Evolutionary conservation across 2,113 vertebrate species (phyloP).

Genomic region (Acanthochromis polyacanthus): DNA sequence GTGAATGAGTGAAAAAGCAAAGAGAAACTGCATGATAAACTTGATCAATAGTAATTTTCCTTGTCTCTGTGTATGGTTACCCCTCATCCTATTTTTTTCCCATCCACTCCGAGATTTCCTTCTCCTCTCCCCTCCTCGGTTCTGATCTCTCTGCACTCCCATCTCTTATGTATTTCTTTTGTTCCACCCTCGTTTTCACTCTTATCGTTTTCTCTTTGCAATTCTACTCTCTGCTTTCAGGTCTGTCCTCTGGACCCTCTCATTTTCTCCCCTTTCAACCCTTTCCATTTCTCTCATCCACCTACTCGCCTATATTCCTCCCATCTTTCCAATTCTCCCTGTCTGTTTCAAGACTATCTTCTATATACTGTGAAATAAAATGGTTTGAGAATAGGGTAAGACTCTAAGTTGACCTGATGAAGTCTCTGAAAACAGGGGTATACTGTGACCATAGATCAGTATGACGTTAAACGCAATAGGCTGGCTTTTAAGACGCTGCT

Average conservation of each 20-base stretch:
- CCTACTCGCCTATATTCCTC: constrained; percentile 22
- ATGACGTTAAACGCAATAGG: constrained; percentile 14
- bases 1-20: constrained; percentile 47
- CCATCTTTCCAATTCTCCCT: constrained; percentile 22
- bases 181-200: constrained; percentile 40
- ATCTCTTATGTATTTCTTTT: constrained; percentile 32
- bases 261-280: constrained; percentile 47
- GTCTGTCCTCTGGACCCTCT: constrained; percentile 39
- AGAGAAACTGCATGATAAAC: constrained; percentile 54
- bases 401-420: constrained; percentile 31
- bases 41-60: constrained; percentile 78
- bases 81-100: constrained; percentile 26
- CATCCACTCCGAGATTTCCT: constrained; percentile 46
- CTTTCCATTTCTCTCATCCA: constrained; percentile 47
- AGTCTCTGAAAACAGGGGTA: constrained; percentile 15
- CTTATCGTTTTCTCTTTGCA: constrained; percentile 19
- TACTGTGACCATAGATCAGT: constrained; percentile 25
- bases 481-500: constrained; percentile 10
- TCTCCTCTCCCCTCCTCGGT: constrained; percentile 2
- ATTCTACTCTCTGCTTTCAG: constrained; percentile 31
- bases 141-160: constrained; percentile 41
- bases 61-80: constrained; percentile 54
- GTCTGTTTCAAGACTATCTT: constrained; percentile 34
- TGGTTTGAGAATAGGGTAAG: not conserved
- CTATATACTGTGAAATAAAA: constrained; percentile 25